Percentiles rank a stretch among this genome's conserved stretches.
These are phyloP conservation scores for Gnathonemus longibarbis DNA, from an alignment of 2,113 vertebrate genomes.

Conservation along the genomic window DNA sequence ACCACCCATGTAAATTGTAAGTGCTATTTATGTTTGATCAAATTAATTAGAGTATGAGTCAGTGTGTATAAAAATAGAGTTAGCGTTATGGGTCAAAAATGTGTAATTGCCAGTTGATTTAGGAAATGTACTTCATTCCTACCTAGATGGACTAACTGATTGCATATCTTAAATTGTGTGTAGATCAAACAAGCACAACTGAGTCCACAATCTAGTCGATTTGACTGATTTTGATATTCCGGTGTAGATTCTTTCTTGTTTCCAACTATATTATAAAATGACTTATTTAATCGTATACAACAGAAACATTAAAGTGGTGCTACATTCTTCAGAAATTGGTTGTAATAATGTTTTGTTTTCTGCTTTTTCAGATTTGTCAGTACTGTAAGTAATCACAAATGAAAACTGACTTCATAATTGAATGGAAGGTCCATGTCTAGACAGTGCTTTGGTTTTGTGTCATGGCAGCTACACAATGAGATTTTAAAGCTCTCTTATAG, in stretches of 20 bases:
- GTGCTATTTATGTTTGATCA: background rate
- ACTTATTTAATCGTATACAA: background rate
- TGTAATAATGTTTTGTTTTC: background rate
- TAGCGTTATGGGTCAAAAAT: conserved; percentile 13
- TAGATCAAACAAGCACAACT: background rate
- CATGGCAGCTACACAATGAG: background rate
- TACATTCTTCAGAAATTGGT: background rate
- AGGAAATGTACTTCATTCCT: background rate
- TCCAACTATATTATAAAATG: background rate
- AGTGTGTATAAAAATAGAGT: conserved; percentile 12
- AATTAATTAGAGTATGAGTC: conserved; percentile 17
- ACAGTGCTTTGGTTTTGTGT: background rate
- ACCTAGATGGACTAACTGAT: background rate
- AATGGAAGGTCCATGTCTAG: background rate
- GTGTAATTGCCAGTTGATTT: conserved; percentile 6
- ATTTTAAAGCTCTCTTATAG: background rate
- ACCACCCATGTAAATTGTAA: background rate
- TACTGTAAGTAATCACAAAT: background rate
- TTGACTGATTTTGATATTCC: background rate
- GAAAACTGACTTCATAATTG: background rate
- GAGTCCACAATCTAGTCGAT: background rate
- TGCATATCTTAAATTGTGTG: background rate
- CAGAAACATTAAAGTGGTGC: background rate
- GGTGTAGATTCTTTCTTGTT: background rate
- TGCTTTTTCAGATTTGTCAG: background rate